These are phyloP conservation scores for Hyles euphorbiae DNA, from an alignment of 1,140 invertebrate genomes.

Conservation along the genomic window DNA sequence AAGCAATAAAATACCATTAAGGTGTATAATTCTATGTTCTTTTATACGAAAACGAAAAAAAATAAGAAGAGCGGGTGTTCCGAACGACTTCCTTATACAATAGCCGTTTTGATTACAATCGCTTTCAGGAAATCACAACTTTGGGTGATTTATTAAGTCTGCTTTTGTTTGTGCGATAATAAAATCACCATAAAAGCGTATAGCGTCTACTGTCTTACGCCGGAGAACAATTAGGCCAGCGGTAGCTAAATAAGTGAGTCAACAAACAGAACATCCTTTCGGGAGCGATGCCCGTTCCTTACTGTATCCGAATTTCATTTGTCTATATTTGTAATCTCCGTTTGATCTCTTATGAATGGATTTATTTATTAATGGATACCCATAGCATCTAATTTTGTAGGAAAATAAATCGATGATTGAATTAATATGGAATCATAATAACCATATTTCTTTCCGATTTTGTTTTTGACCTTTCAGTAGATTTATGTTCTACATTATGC, in stretches of 20 bases:
- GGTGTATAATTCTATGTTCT: too few species aligned
- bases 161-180: slow-evolving; percentile 44
- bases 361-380: neutral
- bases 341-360: neutral
- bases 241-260: slow-evolving; percentile 45
- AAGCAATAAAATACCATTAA: too few species aligned
- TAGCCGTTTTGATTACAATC: slow-evolving; percentile 44
- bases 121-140: slow-evolving; percentile 53
- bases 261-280: slow-evolving; percentile 56
- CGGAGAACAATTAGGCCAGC: slow-evolving; percentile 43
- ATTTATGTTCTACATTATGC: too few species aligned
- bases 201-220: slow-evolving; percentile 41
- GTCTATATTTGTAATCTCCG: slow-evolving; percentile 31
- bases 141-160: slow-evolving; percentile 55
- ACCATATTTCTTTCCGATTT: too few species aligned
- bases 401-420: too few species aligned
- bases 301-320: slow-evolving; percentile 27
- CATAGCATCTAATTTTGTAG: too few species aligned
- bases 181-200: slow-evolving; percentile 44
- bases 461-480: too few species aligned
- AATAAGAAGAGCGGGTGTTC: slow-evolving; percentile 44
- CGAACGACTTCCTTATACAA: slow-evolving; percentile 34
- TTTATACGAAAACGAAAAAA: too few species aligned
- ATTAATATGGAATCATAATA: too few species aligned
- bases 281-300: slow-evolving; percentile 37